Evolutionary conservation across 2,888 invertebrate species (phyloP).

Genomic region (Rapana venosa): DNA sequence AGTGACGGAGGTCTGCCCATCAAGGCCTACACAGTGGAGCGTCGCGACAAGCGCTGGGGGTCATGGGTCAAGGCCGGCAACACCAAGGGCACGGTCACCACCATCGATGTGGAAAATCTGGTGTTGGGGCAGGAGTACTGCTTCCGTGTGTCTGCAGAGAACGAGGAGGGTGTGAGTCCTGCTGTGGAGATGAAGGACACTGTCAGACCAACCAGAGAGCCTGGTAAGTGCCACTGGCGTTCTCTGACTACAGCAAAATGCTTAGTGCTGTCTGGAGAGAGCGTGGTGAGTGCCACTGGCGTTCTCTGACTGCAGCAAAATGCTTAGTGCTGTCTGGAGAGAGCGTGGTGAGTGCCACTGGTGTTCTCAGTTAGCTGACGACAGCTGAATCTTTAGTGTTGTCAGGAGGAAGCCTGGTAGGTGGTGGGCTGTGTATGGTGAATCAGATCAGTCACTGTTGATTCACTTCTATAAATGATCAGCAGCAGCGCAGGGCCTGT

Average conservation of each 20-base stretch:
- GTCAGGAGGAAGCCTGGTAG: too few species aligned
- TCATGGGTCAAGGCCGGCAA: conserved; percentile 69
- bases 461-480: too few species aligned
- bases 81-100: conserved; percentile 61
- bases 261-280: too few species aligned
- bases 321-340: too few species aligned
- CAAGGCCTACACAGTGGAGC: conserved; percentile 70
- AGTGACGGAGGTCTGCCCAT: conserved; percentile 75
- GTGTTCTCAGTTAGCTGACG: not conserved
- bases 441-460: too few species aligned
- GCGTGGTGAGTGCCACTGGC: not conserved
- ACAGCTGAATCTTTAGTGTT: not conserved
- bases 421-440: too few species aligned
- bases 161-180: conserved; percentile 74
- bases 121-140: conserved; percentile 73
- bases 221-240: conserved; percentile 47
- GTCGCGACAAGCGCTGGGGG: conserved; percentile 68
- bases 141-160: conserved; percentile 75
- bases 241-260: not conserved
- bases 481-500: too few species aligned
- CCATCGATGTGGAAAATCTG: conserved; percentile 65
- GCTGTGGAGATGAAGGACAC: conserved; percentile 67
- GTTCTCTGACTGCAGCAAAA: not conserved
- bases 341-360: conserved; percentile 54
- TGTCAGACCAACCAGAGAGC: conserved; percentile 63